phyloP scores from a whole-genome alignment of 2,113 vertebrate species.

The Pterocles orientalis region DNA sequence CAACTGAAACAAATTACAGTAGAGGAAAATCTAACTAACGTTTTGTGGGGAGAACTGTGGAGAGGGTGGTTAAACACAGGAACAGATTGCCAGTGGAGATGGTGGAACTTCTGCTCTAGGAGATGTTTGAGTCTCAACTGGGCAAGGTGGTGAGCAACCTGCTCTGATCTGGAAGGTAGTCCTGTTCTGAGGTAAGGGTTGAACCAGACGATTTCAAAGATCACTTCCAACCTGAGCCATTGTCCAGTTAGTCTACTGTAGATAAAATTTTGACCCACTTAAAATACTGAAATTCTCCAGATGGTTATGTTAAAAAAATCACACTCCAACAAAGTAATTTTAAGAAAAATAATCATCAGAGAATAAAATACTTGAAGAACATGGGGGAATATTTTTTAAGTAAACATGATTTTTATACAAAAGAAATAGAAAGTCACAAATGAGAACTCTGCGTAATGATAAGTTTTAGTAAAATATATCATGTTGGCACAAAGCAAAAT shows the following conservation, averaged over 20 bases:
- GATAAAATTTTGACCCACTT: background rate
- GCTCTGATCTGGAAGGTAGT: background rate
- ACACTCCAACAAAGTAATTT: background rate
- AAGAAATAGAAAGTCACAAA: background rate
- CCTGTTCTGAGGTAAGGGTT: background rate
- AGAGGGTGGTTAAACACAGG: background rate
- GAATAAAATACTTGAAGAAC: background rate
- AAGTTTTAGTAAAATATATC: background rate
- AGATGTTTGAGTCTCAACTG: accelerated
- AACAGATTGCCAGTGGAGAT: background rate
- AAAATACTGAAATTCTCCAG: background rate
- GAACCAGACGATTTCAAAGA: background rate
- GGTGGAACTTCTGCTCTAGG: background rate
- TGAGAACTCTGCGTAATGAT: background rate
- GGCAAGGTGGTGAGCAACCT: background rate
- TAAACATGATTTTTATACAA: background rate
- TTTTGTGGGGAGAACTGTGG: accelerated
- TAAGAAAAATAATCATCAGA: background rate
- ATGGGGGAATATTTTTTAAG: background rate
- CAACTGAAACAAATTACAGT: background rate
- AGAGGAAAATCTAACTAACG: background rate
- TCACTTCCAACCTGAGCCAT: background rate
- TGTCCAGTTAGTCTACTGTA: background rate
- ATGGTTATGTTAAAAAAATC: background rate
- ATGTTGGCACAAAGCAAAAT: background rate